Base-by-base conservation (phyloP, 2,113 vertebrate genomes). In the Entosphenus tridentatus region DNA sequence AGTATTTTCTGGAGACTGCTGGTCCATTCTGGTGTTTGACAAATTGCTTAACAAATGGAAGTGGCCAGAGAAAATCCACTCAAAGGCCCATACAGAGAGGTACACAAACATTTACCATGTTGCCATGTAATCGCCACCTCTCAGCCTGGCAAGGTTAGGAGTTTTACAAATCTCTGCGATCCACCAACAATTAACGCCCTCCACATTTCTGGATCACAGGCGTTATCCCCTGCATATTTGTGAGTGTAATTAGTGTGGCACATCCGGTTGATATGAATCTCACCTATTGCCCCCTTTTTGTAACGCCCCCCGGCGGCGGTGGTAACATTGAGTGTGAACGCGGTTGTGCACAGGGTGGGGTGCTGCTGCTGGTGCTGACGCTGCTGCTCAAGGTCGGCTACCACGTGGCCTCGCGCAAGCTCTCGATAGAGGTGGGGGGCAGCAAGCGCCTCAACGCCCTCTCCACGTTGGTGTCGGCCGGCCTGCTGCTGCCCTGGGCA, bases 341-440 rank as follows among this genome's bases (percentile, higher is more conserved):
- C 21, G 62, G 62, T 21, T 65, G 79, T 72, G 56, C 2, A 56
- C 74, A 98, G 93, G 93, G 90, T 68, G 90, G 93, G 69, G 93
- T 98, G 9, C 80, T 98, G 70, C 78, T 96, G 75, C 80, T 98
- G 70, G 90, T 95, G 73, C 77, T 81, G 71, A 84, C 88, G 9
- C 77, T 96, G 73, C 91, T 82, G 73, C 83, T 90, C 75, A 96
- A 91, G 77, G 87, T 91, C 78, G 93, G 83, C 72, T 98, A 95
- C 76, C 85, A 95, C 73, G 83, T 88, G 11, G 86, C 80, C 74
- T 90, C 90, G 72, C 82, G 84, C 79, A 98, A 96, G 72, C 78
- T 98, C 0, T 88, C 88, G 2, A 74, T 91, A 69, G 93, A 98
- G 78, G 74, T 98, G 1, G 93, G 93, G 11, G 93, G 93, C 73